These are phyloP conservation scores for Chionis minor DNA, from an alignment of 2,113 vertebrate species.

Conservation along the genomic window DNA sequence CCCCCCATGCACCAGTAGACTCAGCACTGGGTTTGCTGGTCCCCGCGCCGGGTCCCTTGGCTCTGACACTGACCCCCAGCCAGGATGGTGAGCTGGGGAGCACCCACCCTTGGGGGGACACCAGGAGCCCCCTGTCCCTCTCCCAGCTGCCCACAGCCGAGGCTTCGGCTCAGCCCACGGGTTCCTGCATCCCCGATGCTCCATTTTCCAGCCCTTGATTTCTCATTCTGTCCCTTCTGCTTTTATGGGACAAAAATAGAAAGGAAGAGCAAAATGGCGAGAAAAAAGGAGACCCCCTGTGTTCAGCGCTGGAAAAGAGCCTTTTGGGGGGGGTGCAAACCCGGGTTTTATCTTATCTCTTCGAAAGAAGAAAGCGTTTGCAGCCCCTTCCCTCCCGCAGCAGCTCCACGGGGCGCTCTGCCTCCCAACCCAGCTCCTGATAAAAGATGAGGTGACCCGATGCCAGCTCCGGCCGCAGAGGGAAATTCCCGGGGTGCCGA, in stretches of 20 bases:
- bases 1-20: accelerated
- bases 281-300: not conserved
- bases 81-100: not conserved
- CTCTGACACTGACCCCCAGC: accelerated
- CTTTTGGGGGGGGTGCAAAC: not conserved
- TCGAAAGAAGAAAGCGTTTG: not conserved
- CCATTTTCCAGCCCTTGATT: constrained; percentile 28
- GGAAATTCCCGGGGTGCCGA: not conserved
- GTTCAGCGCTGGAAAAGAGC: not conserved
- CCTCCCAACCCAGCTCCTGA: not conserved
- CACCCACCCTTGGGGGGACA: not conserved
- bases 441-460: not conserved
- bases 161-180: not conserved
- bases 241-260: constrained; percentile 49
- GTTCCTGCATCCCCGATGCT: not conserved
- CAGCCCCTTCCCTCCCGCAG: not conserved
- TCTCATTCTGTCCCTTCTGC: not conserved
- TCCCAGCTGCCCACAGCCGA: not conserved
- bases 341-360: not conserved
- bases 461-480: accelerated
- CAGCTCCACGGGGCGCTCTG: not conserved
- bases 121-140: not conserved
- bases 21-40: not conserved
- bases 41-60: accelerated
- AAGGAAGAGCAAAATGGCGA: not conserved